Base-by-base conservation (phyloP, 2,113 vertebrate species). In the Cathartes aura region DNA sequence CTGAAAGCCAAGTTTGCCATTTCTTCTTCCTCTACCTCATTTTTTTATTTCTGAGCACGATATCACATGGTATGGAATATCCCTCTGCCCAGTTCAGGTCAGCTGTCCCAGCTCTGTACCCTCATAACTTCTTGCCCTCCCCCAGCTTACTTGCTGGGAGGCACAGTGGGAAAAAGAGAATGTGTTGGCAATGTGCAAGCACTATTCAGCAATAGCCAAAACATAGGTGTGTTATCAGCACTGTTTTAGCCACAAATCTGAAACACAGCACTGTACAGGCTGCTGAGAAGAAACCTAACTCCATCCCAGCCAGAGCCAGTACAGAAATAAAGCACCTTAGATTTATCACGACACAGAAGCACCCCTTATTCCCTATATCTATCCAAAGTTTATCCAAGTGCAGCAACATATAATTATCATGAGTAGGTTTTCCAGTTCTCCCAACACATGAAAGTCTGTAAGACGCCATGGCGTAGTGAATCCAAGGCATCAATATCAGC, bases 181-280 rank as follows among this genome's bases (percentile, higher is more conserved):
- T 1, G 0, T 0, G 1, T 5, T 21, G 20, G 16, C 15, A 30
- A 6, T 34, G 30, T 62, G 47, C 20, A 70, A 82, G 60, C 26
- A 43, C 40, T 74, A 40, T 19, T 62, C 22, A 60, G 18, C 22
- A 52, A 5, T 3, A 82, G 30, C 13, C 10, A 43, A 79, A 92
- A 30, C 3, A 21, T 1, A 17, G 2, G 0, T 48, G 38, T 43
- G 23, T 34, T 79, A 6, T 26, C 36, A 82, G 5, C 23, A 18
- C 7, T 6, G 4, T 22, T 82, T 71, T 29, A 82, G 23, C 10
- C 32, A 42, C 66, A 82, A 38, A 53, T 48, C 42, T 71, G 48
- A 89, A 94, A 73, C 36, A 40, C 34, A 30, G 2, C 16, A 7
- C 50, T 70, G 8, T 7, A 52, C 1, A n/a, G 45, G 10, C 40